Evolutionary conservation across 2,113 vertebrate species (phyloP).

Genomic region (Rhineura floridana): DNA sequence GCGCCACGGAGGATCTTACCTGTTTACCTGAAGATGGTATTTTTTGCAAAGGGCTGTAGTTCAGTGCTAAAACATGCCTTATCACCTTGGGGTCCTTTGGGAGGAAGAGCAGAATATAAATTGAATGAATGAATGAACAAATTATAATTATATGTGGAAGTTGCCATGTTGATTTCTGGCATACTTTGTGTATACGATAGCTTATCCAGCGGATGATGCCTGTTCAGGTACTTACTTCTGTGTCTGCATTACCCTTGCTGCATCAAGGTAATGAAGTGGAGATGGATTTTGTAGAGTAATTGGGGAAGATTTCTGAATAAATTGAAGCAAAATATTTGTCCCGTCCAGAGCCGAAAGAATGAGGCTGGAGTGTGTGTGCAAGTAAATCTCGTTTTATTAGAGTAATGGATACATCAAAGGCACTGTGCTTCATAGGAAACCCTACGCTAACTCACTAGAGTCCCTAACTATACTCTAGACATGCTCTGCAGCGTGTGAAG

Average conservation of each 20-base stretch:
- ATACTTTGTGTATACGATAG: not conserved
- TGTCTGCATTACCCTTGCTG: not conserved
- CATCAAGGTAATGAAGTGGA: not conserved
- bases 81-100: too few relatives aligned
- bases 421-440: too few relatives aligned
- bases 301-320: not conserved
- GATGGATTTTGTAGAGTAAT: not conserved
- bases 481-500: too few relatives aligned
- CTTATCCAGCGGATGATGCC: not conserved
- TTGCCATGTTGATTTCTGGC: not conserved
- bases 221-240: not conserved
- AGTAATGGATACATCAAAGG: too few relatives aligned
- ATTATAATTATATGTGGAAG: not conserved
- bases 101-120: too few relatives aligned
- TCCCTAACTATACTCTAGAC: too few relatives aligned
- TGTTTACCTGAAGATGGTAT: not conserved
- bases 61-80: not conserved
- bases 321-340: not conserved
- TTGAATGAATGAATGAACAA: too few relatives aligned
- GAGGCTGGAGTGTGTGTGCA: too few relatives aligned
- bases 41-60: not conserved
- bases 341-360: too few relatives aligned
- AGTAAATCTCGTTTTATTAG: too few relatives aligned
- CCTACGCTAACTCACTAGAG: too few relatives aligned
- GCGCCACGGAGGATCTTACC: too few relatives aligned